Evolutionary conservation across 2,888 invertebrate species (phyloP).

Genomic region (Tetragonisca angustula): DNA sequence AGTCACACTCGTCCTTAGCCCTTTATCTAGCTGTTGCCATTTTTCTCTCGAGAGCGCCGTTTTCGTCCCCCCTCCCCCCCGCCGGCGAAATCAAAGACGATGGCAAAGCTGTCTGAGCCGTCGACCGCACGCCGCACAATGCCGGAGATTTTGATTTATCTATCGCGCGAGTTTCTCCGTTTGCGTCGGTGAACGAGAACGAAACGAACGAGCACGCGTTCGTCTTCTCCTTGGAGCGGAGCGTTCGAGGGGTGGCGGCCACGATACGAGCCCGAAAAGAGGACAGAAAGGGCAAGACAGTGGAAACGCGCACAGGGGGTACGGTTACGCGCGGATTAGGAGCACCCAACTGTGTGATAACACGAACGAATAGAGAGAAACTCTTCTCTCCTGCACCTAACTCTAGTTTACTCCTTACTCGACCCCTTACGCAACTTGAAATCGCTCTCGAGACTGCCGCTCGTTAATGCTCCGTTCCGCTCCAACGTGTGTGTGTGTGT

Average conservation of each 20-base stretch:
- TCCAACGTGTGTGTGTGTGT: slow-evolving; percentile 33
- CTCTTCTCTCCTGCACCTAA: slow-evolving; percentile 46
- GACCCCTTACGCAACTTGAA: slow-evolving; percentile 67
- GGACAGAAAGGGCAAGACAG: slow-evolving; percentile 53
- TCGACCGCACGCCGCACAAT: slow-evolving; percentile 59
- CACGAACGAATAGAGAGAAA: slow-evolving; percentile 72
- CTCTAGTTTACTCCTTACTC: slow-evolving; percentile 53
- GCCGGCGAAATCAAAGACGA: slow-evolving; percentile 43
- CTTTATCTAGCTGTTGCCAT: slow-evolving; percentile 47
- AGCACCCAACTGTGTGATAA: slow-evolving; percentile 75
- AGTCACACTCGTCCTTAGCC: slow-evolving; percentile 37
- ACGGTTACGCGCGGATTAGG: slow-evolving; percentile 73
- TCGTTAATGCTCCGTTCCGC: slow-evolving; percentile 74
- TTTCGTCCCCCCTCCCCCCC: not conserved
- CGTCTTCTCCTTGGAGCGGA: not conserved
- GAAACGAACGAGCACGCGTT: slow-evolving; percentile 10
- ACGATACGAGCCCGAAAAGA: slow-evolving; percentile 7
- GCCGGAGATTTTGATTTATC: slow-evolving; percentile 75
- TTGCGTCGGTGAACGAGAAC: slow-evolving; percentile 19
- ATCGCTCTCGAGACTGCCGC: slow-evolving; percentile 71
- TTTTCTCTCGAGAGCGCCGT: slow-evolving; percentile 33
- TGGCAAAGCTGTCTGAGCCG: slow-evolving; percentile 54
- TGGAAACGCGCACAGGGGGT: slow-evolving; percentile 61
- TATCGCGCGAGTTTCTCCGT: slow-evolving; percentile 65
- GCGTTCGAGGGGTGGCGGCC: not conserved